Percentiles rank a stretch among this genome's conserved stretches.
These are phyloP conservation scores for Tolmerus cingulatus DNA, from an alignment of 2,888 invertebrate species.

Conservation along the genomic window DNA sequence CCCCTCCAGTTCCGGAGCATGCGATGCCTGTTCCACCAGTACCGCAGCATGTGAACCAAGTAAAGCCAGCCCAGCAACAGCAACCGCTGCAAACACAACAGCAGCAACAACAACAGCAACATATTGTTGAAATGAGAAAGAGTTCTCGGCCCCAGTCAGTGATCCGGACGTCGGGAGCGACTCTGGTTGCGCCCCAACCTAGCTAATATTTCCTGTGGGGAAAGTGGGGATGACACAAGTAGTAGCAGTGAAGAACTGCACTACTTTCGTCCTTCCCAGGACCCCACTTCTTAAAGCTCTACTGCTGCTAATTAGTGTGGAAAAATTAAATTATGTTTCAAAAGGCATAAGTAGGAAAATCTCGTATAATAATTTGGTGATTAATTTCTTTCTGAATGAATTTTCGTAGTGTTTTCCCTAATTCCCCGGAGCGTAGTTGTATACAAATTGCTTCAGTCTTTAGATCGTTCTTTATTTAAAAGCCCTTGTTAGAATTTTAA, in stretches of 20 bases:
- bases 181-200: slow-evolving; percentile 54
- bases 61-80: neutral
- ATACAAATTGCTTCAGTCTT: neutral
- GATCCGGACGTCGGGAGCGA: slow-evolving; percentile 52
- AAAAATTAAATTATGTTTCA: slow-evolving; percentile 3
- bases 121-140: slow-evolving; percentile 50
- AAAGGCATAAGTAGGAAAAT: slow-evolving; percentile 9
- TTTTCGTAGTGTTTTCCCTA: neutral
- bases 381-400: neutral
- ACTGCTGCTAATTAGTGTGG: slow-evolving; percentile 11
- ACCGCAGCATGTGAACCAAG: neutral
- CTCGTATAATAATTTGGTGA: neutral
- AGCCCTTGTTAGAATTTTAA: neutral
- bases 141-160: slow-evolving; percentile 52
- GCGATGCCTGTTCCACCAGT: slow-evolving; percentile 39
- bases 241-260: neutral
- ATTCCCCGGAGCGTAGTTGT: neutral
- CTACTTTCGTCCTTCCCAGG: neutral
- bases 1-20: slow-evolving; percentile 52
- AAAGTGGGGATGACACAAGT: slow-evolving; percentile 51
- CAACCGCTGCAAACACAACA: neutral
- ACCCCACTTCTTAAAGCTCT: neutral
- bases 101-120: slow-evolving; percentile 24
- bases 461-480: neutral
- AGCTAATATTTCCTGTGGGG: slow-evolving; percentile 53